Percentiles rank a stretch among this genome's conserved stretches.
Evolutionary conservation across 2,797 vertebrate species (phyloP).

Genomic region (Podarcis lilfordi): DNA sequence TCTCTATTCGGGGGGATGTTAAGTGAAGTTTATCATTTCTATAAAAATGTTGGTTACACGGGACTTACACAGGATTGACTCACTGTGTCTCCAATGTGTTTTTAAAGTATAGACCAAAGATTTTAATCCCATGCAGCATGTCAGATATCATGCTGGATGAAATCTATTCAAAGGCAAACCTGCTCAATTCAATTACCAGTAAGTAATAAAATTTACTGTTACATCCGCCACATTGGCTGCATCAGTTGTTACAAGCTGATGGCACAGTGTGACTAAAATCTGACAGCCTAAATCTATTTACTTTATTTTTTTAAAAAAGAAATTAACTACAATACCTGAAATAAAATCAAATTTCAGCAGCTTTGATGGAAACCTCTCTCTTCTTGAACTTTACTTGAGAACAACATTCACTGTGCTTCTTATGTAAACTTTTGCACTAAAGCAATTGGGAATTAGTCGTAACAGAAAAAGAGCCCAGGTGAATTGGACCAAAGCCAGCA

Average conservation of each 20-base stretch:
- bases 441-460: constrained; percentile 20
- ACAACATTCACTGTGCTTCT: constrained; percentile 52
- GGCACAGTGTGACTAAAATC: constrained; percentile 80
- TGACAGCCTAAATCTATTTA: constrained; percentile 84
- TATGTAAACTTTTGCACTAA: constrained; percentile 45
- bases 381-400: constrained; percentile 63
- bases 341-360: constrained; percentile 79
- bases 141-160: constrained; percentile 79
- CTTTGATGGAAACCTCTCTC: constrained; percentile 65
- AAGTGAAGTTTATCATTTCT: not conserved
- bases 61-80: constrained; percentile 31
- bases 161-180: constrained; percentile 87
- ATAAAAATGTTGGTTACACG: constrained; percentile 40
- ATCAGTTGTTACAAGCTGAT: constrained; percentile 77
- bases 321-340: constrained; percentile 74
- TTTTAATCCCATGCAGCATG: constrained; percentile 74
- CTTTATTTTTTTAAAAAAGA: constrained; percentile 67
- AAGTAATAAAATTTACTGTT: constrained; percentile 83
- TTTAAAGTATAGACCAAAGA: constrained; percentile 71
- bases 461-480: not conserved
- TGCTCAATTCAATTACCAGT: constrained; percentile 86
- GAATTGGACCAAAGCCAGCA: not conserved
- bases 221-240: constrained; percentile 78
- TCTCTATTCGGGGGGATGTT: not conserved
- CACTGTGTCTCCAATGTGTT: constrained; percentile 61